phyloP scores from a whole-genome alignment of 2,113 vertebrate genomes.

The Scolopax mira region DNA sequence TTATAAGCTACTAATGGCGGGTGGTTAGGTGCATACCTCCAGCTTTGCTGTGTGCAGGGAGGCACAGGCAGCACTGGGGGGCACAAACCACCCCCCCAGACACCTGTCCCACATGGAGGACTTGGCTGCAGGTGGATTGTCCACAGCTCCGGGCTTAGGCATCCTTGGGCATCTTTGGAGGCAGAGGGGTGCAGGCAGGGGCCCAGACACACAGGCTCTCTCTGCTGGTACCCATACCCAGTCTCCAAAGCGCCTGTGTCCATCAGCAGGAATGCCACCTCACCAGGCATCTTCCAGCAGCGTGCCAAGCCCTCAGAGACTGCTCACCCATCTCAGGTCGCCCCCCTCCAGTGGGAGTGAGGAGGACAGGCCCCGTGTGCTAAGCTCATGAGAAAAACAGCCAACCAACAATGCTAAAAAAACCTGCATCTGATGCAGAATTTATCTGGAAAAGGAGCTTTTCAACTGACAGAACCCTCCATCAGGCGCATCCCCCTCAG shows the following conservation, averaged over 20 bases:
- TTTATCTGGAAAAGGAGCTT: not conserved
- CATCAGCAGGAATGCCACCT: not conserved
- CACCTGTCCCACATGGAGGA: accelerated
- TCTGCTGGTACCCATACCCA: not conserved
- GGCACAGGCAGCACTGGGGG: not conserved
- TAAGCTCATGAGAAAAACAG: not conserved
- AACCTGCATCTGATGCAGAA: not conserved
- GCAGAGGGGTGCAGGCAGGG: not conserved
- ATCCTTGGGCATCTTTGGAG: accelerated
- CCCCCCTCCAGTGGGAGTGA: not conserved
- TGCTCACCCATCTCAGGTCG: not conserved
- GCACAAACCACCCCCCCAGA: too few relatives aligned
- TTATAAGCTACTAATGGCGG: not conserved
- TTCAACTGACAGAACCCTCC: not conserved
- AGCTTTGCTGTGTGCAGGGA: not conserved
- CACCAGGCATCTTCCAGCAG: not conserved
- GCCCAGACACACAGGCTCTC: not conserved
- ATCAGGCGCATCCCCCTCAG: not conserved
- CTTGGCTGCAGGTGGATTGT: not conserved
- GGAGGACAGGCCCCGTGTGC: not conserved
- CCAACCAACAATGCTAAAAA: not conserved
- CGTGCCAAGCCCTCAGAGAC: not conserved
- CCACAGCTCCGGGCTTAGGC: accelerated
- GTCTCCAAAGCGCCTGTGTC: not conserved
- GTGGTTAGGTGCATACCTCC: not conserved